A percentile compares a stretch with the other conserved stretches of the same genome.
Conservation (phyloP, 2,888 invertebrate species). For the Syrista parreyssii region DNA sequence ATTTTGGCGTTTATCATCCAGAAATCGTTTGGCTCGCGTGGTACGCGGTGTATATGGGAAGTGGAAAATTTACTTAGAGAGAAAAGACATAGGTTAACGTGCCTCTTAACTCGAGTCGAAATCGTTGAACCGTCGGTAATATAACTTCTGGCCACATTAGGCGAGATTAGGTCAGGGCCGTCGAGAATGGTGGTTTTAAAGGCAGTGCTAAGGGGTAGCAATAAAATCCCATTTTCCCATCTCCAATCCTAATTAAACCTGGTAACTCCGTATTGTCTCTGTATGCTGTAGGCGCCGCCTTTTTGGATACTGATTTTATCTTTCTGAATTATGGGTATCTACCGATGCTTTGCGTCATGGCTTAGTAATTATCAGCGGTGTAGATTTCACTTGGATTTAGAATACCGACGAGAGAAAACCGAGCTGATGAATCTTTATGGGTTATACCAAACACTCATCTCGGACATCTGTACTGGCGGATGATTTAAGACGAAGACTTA, state of each 20-base stretch:
- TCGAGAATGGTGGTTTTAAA: neutral
- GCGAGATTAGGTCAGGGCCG: conserved; percentile 7
- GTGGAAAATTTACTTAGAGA: neutral
- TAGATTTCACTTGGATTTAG: conserved; percentile 26
- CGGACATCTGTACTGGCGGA: neutral
- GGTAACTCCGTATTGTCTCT: conserved; percentile 21
- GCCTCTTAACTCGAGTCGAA: neutral
- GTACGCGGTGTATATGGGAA: neutral
- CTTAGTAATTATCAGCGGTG: conserved; percentile 36
- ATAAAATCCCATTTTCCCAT: neutral
- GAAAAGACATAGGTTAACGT: neutral
- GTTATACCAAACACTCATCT: neutral
- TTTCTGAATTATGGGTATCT: conserved; percentile 30
- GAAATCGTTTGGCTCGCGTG: neutral
- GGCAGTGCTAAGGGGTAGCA: neutral
- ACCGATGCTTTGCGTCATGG: conserved; percentile 21
- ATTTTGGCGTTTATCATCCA: neutral
- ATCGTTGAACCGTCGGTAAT: neutral
- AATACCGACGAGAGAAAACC: conserved; percentile 14
- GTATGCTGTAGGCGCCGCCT: conserved; percentile 20
- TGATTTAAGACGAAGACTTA: neutral
- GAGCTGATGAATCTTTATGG: neutral
- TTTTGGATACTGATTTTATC: conserved; percentile 33
- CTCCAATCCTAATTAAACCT: conserved; percentile 22
- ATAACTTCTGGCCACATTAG: neutral